Base-by-base conservation (phyloP, 2,888 invertebrate genomes). In the Rhamnusium bicolor region DNA sequence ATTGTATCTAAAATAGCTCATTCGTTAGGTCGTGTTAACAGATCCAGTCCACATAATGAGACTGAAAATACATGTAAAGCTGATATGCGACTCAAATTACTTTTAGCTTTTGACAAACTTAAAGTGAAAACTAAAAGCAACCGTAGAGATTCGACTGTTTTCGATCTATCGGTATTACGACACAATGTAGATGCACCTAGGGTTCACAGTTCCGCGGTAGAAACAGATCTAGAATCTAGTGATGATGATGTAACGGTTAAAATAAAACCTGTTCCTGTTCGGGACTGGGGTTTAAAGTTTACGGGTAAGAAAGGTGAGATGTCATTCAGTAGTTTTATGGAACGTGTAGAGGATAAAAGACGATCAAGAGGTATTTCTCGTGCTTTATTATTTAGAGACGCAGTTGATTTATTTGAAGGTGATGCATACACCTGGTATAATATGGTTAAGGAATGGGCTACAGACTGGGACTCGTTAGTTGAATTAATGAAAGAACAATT, bases 341-440 rank as follows among this genome's bases (percentile, higher is more conserved):
- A 68, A 47, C 32, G 54, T 8, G 56, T 56, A 5, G 68, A 56
- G n/a, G n/a, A 54, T 27, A 46, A 32, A 12, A 16, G 68, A 16
- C n/a, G 32, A 16, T 68, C 68, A 5, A 24, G 56, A 40, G 56
- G 46, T 46, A 56, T 67, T n/a, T 51, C 67, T 29, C 53, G 7
- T 8, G 29, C 53, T 14, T 27, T 53, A 12, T 21, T 67, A 54
- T 67, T 54, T 51, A 54, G 18, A 27, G 67, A 67, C 27, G 67
- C 54, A 16, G 67, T 53, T 8, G 54, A 67, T 54, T 14, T 63
- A n/a, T 63, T 63, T 49, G 63, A 63, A 24, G 49, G 49, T 19
- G 63, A 63, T 63, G n/a, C n/a, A n/a, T n/a, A n/a, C n/a, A n/a
- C n/a, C n/a, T n/a, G 63, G 63, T 63, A 63, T 47, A 63, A 46